Evolutionary conservation across 2,888 invertebrate species (phyloP).

Genomic region (Drosophila tripunctata): DNA sequence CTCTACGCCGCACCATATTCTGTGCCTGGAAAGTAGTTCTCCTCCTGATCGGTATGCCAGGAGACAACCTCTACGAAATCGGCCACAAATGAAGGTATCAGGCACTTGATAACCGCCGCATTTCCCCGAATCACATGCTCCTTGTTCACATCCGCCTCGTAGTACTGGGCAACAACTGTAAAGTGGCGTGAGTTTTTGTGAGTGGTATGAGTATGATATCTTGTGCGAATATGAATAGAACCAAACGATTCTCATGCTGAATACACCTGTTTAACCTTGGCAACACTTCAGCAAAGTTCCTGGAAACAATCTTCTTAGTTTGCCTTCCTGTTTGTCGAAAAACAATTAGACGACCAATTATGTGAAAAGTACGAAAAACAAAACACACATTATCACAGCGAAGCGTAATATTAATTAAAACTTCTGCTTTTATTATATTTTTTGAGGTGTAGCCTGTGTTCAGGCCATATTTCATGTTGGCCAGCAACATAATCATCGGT

Average conservation of each 20-base stretch:
- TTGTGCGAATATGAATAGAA: constrained; percentile 3
- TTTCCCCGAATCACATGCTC: constrained; percentile 95
- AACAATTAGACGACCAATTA: constrained; percentile 64
- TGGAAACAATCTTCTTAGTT: constrained; percentile 49
- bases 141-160: constrained; percentile 95
- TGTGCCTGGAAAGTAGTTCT: constrained; percentile 83
- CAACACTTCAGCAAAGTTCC: constrained; percentile 39
- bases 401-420: constrained; percentile 39
- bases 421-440: constrained; percentile 25
- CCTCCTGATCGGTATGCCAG: constrained; percentile 90
- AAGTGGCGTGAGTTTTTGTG: constrained; percentile 21
- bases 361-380: constrained; percentile 41
- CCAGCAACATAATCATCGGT: constrained; percentile 47
- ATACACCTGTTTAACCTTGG: constrained; percentile 41
- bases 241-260: constrained; percentile 55
- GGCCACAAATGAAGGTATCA: constrained; percentile 95
- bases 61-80: constrained; percentile 95
- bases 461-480: constrained; percentile 48
- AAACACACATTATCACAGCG: constrained; percentile 40
- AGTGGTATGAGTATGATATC: constrained; percentile 12
- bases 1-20: constrained; percentile 83
- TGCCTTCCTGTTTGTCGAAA: constrained; percentile 53
- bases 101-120: constrained; percentile 94
- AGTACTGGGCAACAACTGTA: constrained; percentile 94
- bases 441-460: constrained; percentile 49